Percentiles rank a stretch among this genome's conserved stretches.
phyloP scores from a whole-genome alignment of 2,797 vertebrate species.

The Anolis apletophallus region DNA sequence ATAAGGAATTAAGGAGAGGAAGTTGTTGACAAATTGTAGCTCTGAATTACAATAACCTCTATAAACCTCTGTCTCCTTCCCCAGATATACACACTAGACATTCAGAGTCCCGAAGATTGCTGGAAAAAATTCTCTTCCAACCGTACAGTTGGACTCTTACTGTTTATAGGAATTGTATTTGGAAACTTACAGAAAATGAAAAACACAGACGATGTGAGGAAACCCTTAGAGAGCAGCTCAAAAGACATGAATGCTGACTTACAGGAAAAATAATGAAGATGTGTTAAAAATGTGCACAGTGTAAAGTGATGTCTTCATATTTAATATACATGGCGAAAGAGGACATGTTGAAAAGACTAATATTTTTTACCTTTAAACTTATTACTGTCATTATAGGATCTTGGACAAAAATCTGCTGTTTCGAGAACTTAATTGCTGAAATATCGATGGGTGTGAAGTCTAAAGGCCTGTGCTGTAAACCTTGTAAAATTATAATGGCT shows the following conservation, averaged over 20 bases:
- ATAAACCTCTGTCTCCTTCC: constrained; percentile 27
- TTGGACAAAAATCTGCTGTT: background rate
- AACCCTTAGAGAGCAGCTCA: constrained; percentile 42
- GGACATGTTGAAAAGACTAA: background rate
- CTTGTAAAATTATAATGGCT: background rate
- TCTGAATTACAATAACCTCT: background rate
- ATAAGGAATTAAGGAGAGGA: background rate
- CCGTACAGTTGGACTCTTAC: constrained; percentile 87
- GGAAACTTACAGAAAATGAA: constrained; percentile 90
- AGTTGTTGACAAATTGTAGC: background rate
- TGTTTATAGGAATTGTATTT: constrained; percentile 89
- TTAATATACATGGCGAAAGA: background rate
- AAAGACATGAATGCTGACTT: background rate
- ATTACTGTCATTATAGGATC: background rate
- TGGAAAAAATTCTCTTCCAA: constrained; percentile 96
- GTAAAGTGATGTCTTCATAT: background rate
- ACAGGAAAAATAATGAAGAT: background rate
- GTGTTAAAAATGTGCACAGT: background rate
- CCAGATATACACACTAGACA: constrained; percentile 91
- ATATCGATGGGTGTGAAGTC: background rate
- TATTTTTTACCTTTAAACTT: background rate
- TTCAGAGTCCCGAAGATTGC: constrained; percentile 91
- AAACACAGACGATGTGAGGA: constrained; percentile 49
- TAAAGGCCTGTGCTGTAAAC: background rate
- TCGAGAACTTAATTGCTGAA: background rate